Percentiles rank a stretch among this genome's conserved stretches.
Evolutionary conservation across 2,113 vertebrate genomes (phyloP).

Genomic region (Axis porcinus): DNA sequence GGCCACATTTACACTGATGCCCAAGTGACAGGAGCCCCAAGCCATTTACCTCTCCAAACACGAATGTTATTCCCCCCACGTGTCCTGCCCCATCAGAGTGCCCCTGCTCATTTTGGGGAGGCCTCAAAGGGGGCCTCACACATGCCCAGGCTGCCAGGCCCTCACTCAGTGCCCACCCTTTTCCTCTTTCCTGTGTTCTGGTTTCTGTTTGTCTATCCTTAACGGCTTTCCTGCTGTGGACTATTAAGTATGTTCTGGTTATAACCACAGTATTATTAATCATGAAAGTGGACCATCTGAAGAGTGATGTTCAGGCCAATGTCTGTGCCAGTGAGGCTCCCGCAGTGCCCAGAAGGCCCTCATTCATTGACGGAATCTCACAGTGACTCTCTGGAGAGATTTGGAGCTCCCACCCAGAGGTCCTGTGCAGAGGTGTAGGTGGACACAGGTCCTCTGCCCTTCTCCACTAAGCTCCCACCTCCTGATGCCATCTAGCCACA

Average conservation of each 20-base stretch:
- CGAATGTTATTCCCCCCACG: rapidly evolving
- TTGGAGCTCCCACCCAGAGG: background rate
- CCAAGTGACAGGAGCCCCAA: background rate
- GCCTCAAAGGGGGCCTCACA: background rate
- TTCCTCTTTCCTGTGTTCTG: background rate
- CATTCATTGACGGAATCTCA: background rate
- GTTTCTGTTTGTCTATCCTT: background rate
- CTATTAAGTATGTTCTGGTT: background rate
- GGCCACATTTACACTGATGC: background rate
- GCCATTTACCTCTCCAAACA: too few species aligned
- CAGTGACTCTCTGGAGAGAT: background rate
- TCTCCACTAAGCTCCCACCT: background rate
- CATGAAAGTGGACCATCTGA: background rate
- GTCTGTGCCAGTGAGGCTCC: too few species aligned
- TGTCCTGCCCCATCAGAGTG: rapidly evolving
- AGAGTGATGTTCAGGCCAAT: background rate
- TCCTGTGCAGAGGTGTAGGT: background rate
- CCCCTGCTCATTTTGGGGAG: background rate
- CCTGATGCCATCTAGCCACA: background rate
- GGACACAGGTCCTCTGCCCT: background rate
- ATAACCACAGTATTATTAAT: background rate
- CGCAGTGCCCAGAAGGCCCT: background rate
- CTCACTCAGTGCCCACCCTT: too few species aligned
- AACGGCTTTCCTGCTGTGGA: background rate
- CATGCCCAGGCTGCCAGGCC: rapidly evolving